A percentile compares a stretch with the other conserved stretches of the same genome.
Conservation (phyloP, 35 echinoderm and acorn worm species). For the Nesometra sesokonis region DNA sequence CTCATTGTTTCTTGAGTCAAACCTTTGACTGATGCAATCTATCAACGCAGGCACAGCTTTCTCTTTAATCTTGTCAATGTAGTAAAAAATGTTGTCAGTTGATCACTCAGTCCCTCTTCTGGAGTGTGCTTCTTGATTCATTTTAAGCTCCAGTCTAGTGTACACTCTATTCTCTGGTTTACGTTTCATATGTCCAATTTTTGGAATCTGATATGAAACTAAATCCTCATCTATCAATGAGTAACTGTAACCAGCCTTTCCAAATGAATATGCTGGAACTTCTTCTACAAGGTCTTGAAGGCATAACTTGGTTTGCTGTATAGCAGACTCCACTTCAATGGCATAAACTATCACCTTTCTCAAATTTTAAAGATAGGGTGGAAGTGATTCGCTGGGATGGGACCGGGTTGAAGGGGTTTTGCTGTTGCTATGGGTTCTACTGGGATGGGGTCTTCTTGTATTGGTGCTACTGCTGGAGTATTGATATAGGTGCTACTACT, state of each 20-base stretch:
- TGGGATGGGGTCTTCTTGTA: too few species aligned
- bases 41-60: conserved; percentile 8
- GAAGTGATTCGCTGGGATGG: conserved; percentile 36
- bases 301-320: conserved; percentile 19
- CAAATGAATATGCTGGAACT: conserved; percentile 2
- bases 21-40: conserved; percentile 20
- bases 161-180: conserved; percentile 15
- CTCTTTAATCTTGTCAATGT: too few species aligned
- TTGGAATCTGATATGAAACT: conserved; percentile 9
- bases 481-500: too few species aligned
- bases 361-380: conserved; percentile 34
- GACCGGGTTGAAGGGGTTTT: too few species aligned
- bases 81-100: too few species aligned
- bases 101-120: too few species aligned
- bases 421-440: too few species aligned
- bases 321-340: conserved; percentile 32
- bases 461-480: too few species aligned
- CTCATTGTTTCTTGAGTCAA: conserved; percentile 22
- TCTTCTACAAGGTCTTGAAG: conserved; percentile 19
- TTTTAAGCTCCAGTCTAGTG: conserved; percentile 17
- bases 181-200: conserved; percentile 25
- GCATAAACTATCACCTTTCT: conserved; percentile 21
- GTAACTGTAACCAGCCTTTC: conserved; percentile 11
- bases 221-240: background rate
- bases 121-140: too few species aligned